A percentile compares a stretch with the other conserved stretches of the same genome.
phyloP scores from a whole-genome alignment of 2,113 vertebrate genomes.

The Meleagris gallopavo region DNA sequence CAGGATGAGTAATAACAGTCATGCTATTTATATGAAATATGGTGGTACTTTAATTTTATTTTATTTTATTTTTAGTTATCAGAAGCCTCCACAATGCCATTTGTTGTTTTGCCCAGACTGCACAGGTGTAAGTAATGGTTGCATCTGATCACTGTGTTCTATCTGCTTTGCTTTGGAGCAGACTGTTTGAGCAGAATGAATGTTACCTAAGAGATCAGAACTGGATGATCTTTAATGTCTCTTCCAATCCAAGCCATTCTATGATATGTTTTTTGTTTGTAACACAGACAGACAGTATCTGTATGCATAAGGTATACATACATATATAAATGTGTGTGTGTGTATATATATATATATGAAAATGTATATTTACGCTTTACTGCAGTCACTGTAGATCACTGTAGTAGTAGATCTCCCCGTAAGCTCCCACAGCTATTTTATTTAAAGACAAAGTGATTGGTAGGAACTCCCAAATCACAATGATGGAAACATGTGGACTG shows the following conservation, averaged over 20 bases:
- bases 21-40: not conserved
- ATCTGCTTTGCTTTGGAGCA: not conserved
- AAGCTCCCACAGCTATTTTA: not conserved
- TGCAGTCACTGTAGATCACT: not conserved
- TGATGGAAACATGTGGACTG: rapidly evolving
- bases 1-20: not conserved
- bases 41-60: too few species aligned
- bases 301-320: not conserved
- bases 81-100: rapidly evolving
- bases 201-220: not conserved
- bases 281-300: not conserved
- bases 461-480: not conserved
- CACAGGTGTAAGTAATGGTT: not conserved
- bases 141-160: not conserved
- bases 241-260: not conserved
- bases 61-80: rapidly evolving
- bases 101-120: not conserved
- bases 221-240: not conserved
- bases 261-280: not conserved
- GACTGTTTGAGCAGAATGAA: not conserved
- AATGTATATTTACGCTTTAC: not conserved
- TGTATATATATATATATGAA: not conserved
- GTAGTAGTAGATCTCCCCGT: not conserved
- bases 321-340: not conserved
- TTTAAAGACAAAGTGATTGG: not conserved